A percentile compares a stretch with the other conserved stretches of the same genome.
Evolutionary conservation across 2,113 vertebrate genomes (phyloP).

Genomic region (Pituophis catenifer): DNA sequence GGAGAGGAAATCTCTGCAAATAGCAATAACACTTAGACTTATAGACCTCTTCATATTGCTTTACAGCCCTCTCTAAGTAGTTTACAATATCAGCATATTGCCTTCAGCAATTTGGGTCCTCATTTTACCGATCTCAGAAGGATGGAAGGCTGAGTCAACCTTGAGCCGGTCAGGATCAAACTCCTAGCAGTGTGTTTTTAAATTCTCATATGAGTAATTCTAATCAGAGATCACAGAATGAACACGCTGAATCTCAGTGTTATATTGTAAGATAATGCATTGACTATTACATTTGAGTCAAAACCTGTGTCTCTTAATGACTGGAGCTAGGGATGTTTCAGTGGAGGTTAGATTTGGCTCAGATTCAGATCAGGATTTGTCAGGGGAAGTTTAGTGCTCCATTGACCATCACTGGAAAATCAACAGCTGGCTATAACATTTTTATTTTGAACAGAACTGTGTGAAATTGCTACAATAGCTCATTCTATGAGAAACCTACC

Average conservation of each 20-base stretch:
- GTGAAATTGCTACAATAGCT: not conserved
- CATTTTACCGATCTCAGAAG: not conserved
- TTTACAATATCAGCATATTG: not conserved
- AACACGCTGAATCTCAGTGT: not conserved
- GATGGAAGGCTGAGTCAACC: not conserved
- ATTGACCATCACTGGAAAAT: not conserved
- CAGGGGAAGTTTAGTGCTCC: not conserved
- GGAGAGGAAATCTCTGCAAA: not conserved
- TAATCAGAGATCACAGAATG: not conserved
- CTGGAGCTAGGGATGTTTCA: not conserved
- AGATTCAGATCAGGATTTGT: not conserved
- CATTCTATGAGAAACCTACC: not conserved
- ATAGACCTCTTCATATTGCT: not conserved
- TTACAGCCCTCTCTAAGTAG: not conserved
- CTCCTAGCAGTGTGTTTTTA: not conserved
- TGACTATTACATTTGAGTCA: not conserved
- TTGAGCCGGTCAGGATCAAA: not conserved
- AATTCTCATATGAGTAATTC: not conserved
- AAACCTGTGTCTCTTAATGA: not conserved
- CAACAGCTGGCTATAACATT: not conserved
- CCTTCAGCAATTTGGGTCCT: not conserved
- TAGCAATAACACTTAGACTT: not conserved
- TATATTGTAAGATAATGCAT: not conserved
- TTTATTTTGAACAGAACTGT: not conserved
- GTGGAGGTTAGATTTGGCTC: not conserved